phyloP scores from a whole-genome alignment of 2,888 invertebrate genomes.

The Nesidiocoris tenuis region DNA sequence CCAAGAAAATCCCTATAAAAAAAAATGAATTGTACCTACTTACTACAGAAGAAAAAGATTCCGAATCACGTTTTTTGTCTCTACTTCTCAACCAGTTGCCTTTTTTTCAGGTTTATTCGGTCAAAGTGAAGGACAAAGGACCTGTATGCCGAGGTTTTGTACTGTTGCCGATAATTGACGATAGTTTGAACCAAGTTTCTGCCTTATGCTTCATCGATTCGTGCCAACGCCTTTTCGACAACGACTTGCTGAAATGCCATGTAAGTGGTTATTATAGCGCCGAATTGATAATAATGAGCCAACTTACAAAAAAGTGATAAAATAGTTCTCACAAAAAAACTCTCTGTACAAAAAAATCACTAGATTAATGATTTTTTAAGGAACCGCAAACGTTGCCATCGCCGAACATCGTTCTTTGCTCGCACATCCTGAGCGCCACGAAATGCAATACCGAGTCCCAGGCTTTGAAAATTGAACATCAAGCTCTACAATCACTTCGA shows the following conservation, averaged over 20 bases:
- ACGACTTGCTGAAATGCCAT: constrained; percentile 60
- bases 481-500: constrained; percentile 62
- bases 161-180: constrained; percentile 58
- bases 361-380: no score
- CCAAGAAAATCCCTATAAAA: no score
- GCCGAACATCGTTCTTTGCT: constrained; percentile 55
- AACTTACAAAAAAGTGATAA: neutral
- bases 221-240: constrained; percentile 60
- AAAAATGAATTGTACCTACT: no score
- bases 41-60: no score
- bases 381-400: constrained; percentile 9
- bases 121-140: constrained; percentile 67
- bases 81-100: no score
- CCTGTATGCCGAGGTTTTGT: constrained; percentile 74
- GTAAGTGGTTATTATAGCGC: no score
- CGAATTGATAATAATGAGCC: no score
- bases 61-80: no score
- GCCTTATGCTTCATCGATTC: constrained; percentile 62
- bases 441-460: constrained; percentile 64
- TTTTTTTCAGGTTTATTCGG: constrained; percentile 61
- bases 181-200: constrained; percentile 55
- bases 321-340: neutral
- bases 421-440: constrained; percentile 66
- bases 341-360: no score
- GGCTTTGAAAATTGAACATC: constrained; percentile 62